phyloP scores from a whole-genome alignment of 2,113 vertebrate species.

The Muntiacus reevesi region DNA sequence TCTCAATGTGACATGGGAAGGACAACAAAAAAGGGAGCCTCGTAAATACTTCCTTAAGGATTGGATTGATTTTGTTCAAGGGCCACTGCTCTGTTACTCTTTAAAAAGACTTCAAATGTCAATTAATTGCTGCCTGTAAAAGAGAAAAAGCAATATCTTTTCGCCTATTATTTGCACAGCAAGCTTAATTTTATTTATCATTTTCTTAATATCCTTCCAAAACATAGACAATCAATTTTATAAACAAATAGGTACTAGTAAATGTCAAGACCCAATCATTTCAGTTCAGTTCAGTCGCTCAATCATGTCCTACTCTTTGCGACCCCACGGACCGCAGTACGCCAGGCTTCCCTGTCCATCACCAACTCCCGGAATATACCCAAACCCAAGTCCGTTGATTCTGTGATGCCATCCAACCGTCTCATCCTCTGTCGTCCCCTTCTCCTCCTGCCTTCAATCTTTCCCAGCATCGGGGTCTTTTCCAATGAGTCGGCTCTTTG shows the following conservation, averaged over 20 bases:
- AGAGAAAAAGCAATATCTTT: not conserved
- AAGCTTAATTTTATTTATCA: not conserved
- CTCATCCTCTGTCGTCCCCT: not conserved
- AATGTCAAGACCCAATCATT: not conserved
- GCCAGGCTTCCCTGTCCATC: not conserved
- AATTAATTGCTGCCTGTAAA: not conserved
- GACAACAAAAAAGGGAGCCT: not conserved
- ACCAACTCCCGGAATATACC: not conserved
- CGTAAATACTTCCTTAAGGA: not conserved
- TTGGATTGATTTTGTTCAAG: not conserved
- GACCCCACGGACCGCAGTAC: not conserved
- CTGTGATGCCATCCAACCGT: not conserved
- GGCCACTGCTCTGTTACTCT: not conserved
- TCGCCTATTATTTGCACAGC: not conserved
- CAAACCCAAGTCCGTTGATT: not conserved
- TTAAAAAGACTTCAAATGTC: not conserved
- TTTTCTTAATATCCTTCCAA: not conserved
- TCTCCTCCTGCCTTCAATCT: not conserved
- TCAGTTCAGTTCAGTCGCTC: not conserved
- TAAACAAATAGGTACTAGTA: not conserved
- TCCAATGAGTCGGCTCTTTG: not conserved
- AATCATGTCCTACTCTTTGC: fast-evolving
- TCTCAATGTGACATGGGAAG: not conserved
- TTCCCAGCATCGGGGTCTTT: not conserved
- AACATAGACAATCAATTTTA: not conserved